Evolutionary conservation across 2,888 invertebrate species (phyloP), one percentile per base, ranked within the genome.

Genomic region (Mesoligia furuncula): DNA sequence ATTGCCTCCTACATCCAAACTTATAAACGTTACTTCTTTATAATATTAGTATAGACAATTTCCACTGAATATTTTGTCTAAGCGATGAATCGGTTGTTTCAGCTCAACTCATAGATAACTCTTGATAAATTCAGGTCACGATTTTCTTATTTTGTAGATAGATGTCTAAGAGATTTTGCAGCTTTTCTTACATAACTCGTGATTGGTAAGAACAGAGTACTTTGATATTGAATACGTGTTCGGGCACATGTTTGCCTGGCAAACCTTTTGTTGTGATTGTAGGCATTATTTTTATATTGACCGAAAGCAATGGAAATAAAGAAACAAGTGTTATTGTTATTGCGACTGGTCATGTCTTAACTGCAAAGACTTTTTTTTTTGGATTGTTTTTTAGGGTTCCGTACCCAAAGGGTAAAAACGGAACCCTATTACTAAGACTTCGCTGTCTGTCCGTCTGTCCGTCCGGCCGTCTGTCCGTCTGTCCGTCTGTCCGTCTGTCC

Each of bases 91-190:
- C 17, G 15, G 24, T 20, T 36, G 20, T 73, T 36, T 61, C 1
- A 7, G n/a, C 67, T 67, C 8, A 45, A 45, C 45, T 67, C 45
- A 20, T 13, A 67, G 20, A 67, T 27, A 11, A 13, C 7, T 45
- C 27, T 27, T 45, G 27, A 45, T 67, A 67, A 75, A 87, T 87
- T 87, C 87, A 15, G 76, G 81, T 81, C 87, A 85, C 87, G 87
- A 67, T 61, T 76, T 62, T 77, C 65, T 79, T 86, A 77, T 74
- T 84, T 70, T 76, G 70, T 66, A 68, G 59, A n/a, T 76, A 74
- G 54, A 62, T 79, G 68, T 65, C 66, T 51, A 36, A 77, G 69
- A 77, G 87, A 87, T 80, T 87, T 83, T 45, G 65, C 67, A 57
- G 57, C 59, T 75, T 83, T 75, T 68, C 57, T 72, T 61, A 69